phyloP scores from a whole-genome alignment of 2,888 invertebrate genomes.

The Horisme vitalbata region DNA sequence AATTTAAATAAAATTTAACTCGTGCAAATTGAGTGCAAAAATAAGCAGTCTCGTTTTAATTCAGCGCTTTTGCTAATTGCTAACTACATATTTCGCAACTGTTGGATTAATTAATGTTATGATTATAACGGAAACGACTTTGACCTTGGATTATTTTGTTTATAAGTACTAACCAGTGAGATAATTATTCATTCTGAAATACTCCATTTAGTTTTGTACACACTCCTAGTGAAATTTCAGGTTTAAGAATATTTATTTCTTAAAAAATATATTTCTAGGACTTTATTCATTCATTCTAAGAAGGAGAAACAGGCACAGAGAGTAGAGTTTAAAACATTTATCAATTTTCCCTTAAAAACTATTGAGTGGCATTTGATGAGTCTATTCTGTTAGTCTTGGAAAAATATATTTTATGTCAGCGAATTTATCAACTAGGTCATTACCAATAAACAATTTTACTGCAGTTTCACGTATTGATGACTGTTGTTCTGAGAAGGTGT shows the following conservation, averaged over 20 bases:
- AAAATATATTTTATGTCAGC: slow-evolving; percentile 1
- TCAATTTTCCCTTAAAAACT: no score
- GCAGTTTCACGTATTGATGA: slow-evolving; percentile 21
- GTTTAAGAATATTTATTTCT: no score
- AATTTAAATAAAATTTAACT: slow-evolving; percentile 8
- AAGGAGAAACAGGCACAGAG: no score
- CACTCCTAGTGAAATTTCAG: no score
- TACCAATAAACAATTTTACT: slow-evolving; percentile 17
- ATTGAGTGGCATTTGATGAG: no score
- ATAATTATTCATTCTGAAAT: no score
- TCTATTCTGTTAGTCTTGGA: not conserved
- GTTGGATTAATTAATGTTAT: slow-evolving; percentile 10
- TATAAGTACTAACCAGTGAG: not conserved
- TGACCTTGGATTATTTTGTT: slow-evolving; percentile 38
- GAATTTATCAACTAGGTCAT: slow-evolving; percentile 16
- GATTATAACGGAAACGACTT: slow-evolving; percentile 37
- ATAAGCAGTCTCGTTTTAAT: slow-evolving; percentile 22
- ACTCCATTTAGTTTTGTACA: no score
- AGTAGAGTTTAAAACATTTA: no score
- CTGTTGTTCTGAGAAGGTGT: slow-evolving; percentile 28
- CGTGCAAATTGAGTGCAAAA: slow-evolving; percentile 14
- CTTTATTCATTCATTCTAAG: no score
- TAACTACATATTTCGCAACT: slow-evolving; percentile 26
- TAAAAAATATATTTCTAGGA: no score
- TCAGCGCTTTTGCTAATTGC: slow-evolving; percentile 32